phyloP scores from a whole-genome alignment of 92 coral and sea anemone species.

The Parazoanthus atlanticus region DNA sequence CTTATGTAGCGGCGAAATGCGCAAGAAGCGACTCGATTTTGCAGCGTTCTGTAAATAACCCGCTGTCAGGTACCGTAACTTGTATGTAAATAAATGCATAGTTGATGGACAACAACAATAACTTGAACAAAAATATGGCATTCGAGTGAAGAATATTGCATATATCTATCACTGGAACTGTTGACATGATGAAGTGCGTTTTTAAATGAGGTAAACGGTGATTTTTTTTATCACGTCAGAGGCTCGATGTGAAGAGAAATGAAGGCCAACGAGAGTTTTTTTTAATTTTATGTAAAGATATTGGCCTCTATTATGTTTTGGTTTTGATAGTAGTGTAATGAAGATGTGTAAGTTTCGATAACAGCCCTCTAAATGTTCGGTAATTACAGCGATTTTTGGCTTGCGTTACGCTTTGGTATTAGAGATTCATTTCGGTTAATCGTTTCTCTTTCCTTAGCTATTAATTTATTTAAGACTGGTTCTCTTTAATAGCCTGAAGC shows the following conservation, averaged over 20 bases:
- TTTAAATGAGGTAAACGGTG: not conserved
- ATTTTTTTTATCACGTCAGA: not conserved
- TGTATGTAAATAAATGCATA: not conserved
- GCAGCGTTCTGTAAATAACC: not conserved
- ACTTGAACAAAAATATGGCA: not conserved
- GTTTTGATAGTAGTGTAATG: not conserved
- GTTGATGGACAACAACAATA: not conserved
- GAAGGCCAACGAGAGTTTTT: not conserved
- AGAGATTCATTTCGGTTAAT: not conserved
- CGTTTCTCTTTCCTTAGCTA: not conserved
- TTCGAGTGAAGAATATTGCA: conserved; percentile 16
- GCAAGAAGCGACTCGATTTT: not conserved
- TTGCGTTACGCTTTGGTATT: not conserved
- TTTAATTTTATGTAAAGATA: too few species aligned
- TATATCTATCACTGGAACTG: not conserved
- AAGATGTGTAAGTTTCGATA: not conserved
- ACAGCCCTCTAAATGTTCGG: not conserved
- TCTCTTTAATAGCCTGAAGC: conserved; percentile 19
- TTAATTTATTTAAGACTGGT: not conserved
- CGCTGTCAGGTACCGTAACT: not conserved
- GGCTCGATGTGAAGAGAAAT: not conserved
- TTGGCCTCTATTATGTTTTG: not conserved
- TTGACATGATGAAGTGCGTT: not conserved
- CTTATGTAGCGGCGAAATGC: not conserved
- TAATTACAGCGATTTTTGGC: not conserved